A percentile compares a stretch with the other conserved stretches of the same genome.
Evolutionary conservation across 2,888 invertebrate species (phyloP).

Genomic region (Leucophenga montana): DNA sequence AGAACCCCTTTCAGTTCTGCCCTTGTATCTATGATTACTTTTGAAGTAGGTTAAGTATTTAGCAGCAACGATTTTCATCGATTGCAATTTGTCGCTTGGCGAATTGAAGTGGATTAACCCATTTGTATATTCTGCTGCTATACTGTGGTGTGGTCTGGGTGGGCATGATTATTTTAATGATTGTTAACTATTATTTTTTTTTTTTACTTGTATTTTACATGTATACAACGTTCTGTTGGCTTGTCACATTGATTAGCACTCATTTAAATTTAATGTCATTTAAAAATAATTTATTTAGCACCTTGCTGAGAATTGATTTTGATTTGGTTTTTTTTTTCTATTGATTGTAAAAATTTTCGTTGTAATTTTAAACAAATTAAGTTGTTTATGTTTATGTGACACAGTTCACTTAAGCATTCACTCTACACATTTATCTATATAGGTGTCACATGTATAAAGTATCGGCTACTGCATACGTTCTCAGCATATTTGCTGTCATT

Average conservation of each 20-base stretch:
- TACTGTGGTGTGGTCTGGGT: no score
- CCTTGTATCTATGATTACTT: background rate
- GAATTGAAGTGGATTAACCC: constrained; percentile 18
- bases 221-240: background rate
- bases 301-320: constrained; percentile 6
- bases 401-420: background rate
- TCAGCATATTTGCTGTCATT: constrained; percentile 1
- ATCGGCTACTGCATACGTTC: no score
- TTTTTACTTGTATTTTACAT: background rate
- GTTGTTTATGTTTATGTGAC: constrained; percentile 44
- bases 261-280: background rate
- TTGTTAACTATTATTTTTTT: background rate
- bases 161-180: background rate
- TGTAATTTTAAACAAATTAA: constrained; percentile 43
- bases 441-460: no score
- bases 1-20: background rate
- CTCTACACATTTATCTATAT: no score
- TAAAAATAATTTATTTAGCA: constrained; percentile 9
- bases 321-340: background rate
- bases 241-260: no score
- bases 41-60: constrained; percentile 21
- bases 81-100: constrained; percentile 11
- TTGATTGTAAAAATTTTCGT: background rate
- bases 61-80: constrained; percentile 5
- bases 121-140: background rate